Evolutionary conservation across 2,113 vertebrate genomes (phyloP).

Genomic region (Danio rerio): DNA sequence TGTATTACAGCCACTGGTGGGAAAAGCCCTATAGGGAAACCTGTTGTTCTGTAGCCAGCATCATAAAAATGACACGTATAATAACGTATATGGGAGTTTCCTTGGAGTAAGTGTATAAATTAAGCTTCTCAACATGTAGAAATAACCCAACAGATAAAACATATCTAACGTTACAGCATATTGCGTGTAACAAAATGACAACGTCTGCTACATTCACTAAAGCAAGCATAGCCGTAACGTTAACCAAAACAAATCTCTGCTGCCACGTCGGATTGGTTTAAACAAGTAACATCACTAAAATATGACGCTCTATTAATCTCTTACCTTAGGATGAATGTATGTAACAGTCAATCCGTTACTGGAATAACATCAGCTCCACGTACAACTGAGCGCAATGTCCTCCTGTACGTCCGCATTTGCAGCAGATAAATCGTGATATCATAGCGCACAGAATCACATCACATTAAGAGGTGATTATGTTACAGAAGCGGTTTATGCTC

Average conservation of each 20-base stretch:
- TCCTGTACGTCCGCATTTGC: constrained; percentile 8
- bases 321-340: constrained; percentile 48
- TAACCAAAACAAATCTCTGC: neutral
- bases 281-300: neutral
- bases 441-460: neutral
- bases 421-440: neutral
- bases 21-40: neutral
- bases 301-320: neutral
- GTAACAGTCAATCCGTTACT: constrained; percentile 7
- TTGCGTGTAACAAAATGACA: neutral
- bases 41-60: neutral
- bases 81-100: constrained; percentile 1
- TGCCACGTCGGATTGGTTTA: neutral
- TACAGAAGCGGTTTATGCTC: neutral
- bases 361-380: constrained; percentile 5
- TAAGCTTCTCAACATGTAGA: neutral
- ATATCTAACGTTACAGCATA: neutral
- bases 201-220: neutral
- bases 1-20: neutral
- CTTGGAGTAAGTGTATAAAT: constrained; percentile 5
- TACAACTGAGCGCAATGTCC: neutral
- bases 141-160: neutral
- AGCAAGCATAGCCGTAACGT: neutral
- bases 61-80: constrained; percentile 1
- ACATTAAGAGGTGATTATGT: neutral